These are phyloP conservation scores for Limnephilus marmoratus DNA, from an alignment of 2,888 invertebrate genomes.

Conservation along the genomic window DNA sequence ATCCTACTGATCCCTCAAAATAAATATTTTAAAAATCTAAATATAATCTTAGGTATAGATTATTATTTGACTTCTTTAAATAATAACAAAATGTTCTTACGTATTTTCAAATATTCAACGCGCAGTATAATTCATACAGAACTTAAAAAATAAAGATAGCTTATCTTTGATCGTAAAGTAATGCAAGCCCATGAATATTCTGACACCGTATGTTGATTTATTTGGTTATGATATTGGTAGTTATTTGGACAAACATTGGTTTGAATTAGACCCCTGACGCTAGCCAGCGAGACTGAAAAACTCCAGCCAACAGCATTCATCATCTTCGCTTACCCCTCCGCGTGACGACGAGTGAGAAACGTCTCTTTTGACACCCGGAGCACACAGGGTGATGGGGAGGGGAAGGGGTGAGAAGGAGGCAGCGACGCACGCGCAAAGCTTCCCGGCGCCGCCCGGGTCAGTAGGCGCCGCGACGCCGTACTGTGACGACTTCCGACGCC, in stretches of 20 bases:
- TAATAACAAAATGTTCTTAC: too few species aligned
- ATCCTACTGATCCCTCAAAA: too few species aligned
- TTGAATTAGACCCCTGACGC: not conserved
- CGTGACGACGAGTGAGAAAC: constrained; percentile 15
- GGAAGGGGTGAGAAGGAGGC: constrained; percentile 3
- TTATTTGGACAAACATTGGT: not conserved
- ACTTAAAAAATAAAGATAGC: too few species aligned
- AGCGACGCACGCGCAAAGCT: constrained; percentile 44
- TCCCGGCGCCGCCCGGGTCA: constrained; percentile 58
- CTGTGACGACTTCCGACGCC: constrained; percentile 35
- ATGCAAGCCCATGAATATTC: not conserved
- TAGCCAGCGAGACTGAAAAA: not conserved
- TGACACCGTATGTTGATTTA: not conserved
- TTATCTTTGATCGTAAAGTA: too few species aligned
- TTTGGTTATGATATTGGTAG: not conserved
- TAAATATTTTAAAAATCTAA: too few species aligned
- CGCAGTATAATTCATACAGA: too few species aligned
- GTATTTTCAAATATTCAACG: too few species aligned
- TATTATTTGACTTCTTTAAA: too few species aligned
- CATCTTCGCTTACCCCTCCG: not conserved
- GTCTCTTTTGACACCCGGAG: constrained; percentile 11
- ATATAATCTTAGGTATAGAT: too few species aligned
- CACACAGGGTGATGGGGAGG: not conserved
- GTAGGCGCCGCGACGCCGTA: constrained; percentile 55
- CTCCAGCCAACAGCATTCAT: not conserved